Evolutionary conservation across 2,888 invertebrate genomes (phyloP), one percentile per base, ranked within the genome.

Genomic region (Ectemnius continuus): DNA sequence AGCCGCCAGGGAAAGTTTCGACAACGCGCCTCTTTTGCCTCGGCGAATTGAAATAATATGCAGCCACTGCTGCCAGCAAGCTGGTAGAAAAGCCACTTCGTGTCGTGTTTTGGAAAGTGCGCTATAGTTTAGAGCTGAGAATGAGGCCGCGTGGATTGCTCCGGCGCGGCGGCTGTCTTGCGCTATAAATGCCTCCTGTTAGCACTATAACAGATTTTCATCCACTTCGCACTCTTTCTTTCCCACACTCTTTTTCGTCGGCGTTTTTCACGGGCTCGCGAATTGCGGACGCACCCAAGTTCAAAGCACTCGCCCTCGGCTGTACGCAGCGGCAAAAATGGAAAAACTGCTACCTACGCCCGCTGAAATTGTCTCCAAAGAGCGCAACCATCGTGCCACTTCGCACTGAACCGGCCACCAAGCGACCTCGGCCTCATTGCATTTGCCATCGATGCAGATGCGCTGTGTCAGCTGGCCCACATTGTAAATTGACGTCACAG

Each of bases 271-370:
- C 70, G 59, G 67, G 59, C 64, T 63, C 79, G 76, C 72, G 81
- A 84, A 85, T 86, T 85, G 84, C 83, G 75, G 78, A 73, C 80
- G 78, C 76, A 81, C 64, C 81, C 78, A 81, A 85, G 85, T 85
- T 85, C 86, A 86, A 86, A 86, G 86, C 82, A 75, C 65, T 67
- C 64, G 71, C 73, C 28, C 36, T 59, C 62, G 66, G 61, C 69
- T 67, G n/a, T n/a, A 70, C 61, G 77, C 70, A 65, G 65, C 70
- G 58, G 57, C 72, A 80, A 84, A 85, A 83, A 83, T 85, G 75
- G 75, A 72, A 77, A 68, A 82, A 83, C 83, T 78, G 81, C 73
- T 73, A 1, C 52, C 23, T 2, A 23, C 23, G 23, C 23, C 23
- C 23, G 23, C 23, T 23, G 23, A 23, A 23, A 23, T 23, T 23